phyloP scores from a whole-genome alignment of 1,140 invertebrate species.

The Brachystomella parvula region DNA sequence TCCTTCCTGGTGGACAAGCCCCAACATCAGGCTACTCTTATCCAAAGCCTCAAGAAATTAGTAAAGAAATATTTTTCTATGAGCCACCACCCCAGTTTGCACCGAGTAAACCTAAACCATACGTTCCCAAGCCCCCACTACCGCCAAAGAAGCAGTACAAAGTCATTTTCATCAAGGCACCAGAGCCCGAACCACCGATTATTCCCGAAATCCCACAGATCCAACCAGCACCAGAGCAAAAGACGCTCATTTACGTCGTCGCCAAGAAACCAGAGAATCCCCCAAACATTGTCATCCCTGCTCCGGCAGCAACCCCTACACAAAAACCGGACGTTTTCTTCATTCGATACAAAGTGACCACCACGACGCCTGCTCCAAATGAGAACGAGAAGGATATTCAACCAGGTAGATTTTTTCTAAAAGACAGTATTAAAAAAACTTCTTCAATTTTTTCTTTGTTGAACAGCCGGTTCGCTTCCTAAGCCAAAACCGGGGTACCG shows the following conservation, averaged over 20 bases:
- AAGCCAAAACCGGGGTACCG: constrained; percentile 11
- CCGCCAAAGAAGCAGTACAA: constrained; percentile 59
- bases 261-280: constrained; percentile 76
- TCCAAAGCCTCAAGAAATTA: neutral
- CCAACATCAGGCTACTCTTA: neutral
- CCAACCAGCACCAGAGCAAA: constrained; percentile 53
- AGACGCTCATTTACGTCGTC: constrained; percentile 80
- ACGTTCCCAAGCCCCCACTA: constrained; percentile 15
- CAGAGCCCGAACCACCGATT: constrained; percentile 65
- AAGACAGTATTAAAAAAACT: too few relatives aligned
- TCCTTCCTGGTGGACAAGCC: constrained; percentile 2
- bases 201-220: constrained; percentile 26
- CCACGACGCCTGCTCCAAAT: neutral
- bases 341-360: constrained; percentile 59
- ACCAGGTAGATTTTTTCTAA: neutral
- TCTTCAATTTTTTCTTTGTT: too few relatives aligned
- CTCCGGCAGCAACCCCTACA: constrained; percentile 63
- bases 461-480: too few relatives aligned
- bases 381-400: constrained; percentile 6
- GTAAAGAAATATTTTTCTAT: constrained; percentile 11
- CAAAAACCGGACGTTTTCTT: constrained; percentile 79
- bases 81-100: constrained; percentile 15
- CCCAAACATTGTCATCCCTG: constrained; percentile 65
- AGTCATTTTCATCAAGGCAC: constrained; percentile 80
- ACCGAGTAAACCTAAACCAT: neutral